A percentile compares a stretch with the other conserved stretches of the same genome.
phyloP scores from a whole-genome alignment of 1,140 invertebrate genomes.

The Caerostris extrusa region DNA sequence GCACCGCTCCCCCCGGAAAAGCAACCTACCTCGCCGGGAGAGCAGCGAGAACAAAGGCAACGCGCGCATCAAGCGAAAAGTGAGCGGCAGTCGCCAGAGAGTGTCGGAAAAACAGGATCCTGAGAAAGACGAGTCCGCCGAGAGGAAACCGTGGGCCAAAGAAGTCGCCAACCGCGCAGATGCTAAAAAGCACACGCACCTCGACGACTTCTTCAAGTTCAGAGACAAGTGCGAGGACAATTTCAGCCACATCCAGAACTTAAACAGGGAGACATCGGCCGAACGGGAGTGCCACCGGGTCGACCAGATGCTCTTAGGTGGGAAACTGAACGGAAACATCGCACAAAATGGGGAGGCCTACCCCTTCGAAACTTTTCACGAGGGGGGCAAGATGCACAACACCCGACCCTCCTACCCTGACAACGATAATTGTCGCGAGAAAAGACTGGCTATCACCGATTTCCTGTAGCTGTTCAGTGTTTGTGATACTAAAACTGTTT shows the following conservation, averaged over 20 bases:
- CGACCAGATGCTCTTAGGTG: slow-evolving; percentile 10
- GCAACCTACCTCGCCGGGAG: slow-evolving; percentile 25
- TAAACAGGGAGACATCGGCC: slow-evolving; percentile 38
- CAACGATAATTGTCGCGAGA: slow-evolving; percentile 56
- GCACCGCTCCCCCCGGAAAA: slow-evolving; percentile 50
- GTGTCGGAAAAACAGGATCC: not conserved
- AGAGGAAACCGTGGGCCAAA: not conserved
- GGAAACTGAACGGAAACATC: slow-evolving; percentile 54
- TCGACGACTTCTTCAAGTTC: slow-evolving; percentile 63
- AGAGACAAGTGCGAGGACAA: slow-evolving; percentile 69
- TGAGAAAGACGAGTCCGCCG: not conserved
- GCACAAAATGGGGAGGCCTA: slow-evolving; percentile 5
- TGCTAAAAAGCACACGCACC: not conserved
- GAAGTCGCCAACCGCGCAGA: not conserved
- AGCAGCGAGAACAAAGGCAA: slow-evolving; percentile 27
- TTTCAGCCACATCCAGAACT: slow-evolving; percentile 60
- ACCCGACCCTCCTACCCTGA: not conserved
- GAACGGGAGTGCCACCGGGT: not conserved
- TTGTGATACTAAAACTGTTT: not conserved
- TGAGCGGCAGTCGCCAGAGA: slow-evolving; percentile 32
- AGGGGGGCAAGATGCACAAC: not conserved
- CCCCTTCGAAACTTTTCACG: slow-evolving; percentile 38
- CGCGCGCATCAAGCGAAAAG: slow-evolving; percentile 21
- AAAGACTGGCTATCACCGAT: slow-evolving; percentile 67
- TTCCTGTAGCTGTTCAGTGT: slow-evolving; percentile 44